Evolutionary conservation across 2,113 vertebrate species (phyloP), one percentile per base, ranked within the genome.

Genomic region (Chloebia gouldiae): DNA sequence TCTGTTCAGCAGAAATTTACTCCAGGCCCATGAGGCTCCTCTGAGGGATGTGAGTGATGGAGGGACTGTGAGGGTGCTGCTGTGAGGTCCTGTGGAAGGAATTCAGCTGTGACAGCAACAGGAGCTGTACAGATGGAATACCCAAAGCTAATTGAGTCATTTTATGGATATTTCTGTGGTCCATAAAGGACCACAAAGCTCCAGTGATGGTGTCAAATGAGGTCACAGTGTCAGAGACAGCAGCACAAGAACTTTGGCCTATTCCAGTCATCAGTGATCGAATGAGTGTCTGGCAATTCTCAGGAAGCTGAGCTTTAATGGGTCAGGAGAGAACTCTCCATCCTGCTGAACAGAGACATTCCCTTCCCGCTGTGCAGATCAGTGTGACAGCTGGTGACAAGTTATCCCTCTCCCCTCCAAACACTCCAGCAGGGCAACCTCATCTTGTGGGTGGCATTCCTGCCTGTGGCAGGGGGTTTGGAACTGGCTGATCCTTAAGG

Each of bases 31-130:
- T 17, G 10, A 7, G 39, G 9, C 40, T 78, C 10, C 45, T 87
- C 61, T 31, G 28, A 25, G 40, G 0, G 7, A 35, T 11, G 56
- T 1, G 11, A 75, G 13, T 10, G 37, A 39, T 3, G 12, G 2
- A 69, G 5, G 57, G 13, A 20, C 50, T 60, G 53, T 24, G n/a
- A 42, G 31, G n/a, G 33, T 16, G 33, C 49, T 76, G 35, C 59
- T 47, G 63, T 31, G 71, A 47, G 45, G n/a, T 18, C 18, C 28
- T 10, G 8, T 23, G 16, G 59, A 47, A 80, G 27, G 35, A 42
- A 18, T 33, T 44, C 54, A 53, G 59, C 72, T 69, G 28, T 31
- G 40, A 51, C 87, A 83, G 53, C 30, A 21, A 24, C 0, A 3
- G 68, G 54, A 88, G 42, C 45, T 23, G n/a, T 23, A 35, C 35